Conservation (phyloP, 2,797 vertebrate species). For the Alcedo atthis region DNA sequence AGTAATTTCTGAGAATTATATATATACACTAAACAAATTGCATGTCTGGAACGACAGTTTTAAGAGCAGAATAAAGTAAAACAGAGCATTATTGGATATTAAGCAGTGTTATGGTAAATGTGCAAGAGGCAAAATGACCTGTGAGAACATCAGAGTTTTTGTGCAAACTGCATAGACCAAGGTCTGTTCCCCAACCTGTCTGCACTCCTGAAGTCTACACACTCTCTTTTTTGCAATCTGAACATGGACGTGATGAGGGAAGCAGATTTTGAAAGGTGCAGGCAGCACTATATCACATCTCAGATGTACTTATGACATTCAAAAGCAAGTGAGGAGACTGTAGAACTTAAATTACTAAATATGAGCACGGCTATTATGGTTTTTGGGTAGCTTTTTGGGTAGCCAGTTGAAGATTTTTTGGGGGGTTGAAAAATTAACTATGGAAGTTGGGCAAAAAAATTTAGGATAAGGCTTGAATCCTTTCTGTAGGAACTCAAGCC, state of each 20-base stretch:
- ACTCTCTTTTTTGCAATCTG: background rate
- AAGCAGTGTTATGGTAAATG: background rate
- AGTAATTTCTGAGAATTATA: slow-evolving; percentile 18
- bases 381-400: background rate
- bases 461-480: background rate
- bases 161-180: background rate
- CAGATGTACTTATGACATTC: background rate
- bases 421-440: accelerated
- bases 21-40: background rate
- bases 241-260: background rate
- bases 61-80: background rate
- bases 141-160: background rate
- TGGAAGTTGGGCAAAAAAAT: background rate
- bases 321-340: background rate
- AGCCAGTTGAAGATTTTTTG: background rate
- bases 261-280: background rate
- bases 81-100: background rate
- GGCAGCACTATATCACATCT: background rate
- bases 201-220: background rate
- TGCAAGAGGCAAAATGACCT: background rate
- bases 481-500: background rate
- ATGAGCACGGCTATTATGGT: background rate
- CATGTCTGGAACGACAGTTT: slow-evolving; percentile 6
- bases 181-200: background rate
- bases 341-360: background rate